phyloP scores from a whole-genome alignment of 2,888 invertebrate genomes.

The Dicyrtoma fusca region DNA sequence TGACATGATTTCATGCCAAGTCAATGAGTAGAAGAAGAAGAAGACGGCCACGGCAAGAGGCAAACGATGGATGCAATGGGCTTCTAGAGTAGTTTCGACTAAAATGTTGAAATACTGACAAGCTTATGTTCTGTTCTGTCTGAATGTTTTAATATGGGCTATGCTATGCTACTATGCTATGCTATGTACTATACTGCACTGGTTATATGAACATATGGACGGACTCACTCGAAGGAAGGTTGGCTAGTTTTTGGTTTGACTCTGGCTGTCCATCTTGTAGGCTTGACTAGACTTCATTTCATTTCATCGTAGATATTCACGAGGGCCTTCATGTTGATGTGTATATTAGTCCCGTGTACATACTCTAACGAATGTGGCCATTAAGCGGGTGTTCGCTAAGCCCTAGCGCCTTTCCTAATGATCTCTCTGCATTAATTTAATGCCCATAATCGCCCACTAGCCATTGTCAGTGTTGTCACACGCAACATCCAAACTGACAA shows the following conservation, averaged over 20 bases:
- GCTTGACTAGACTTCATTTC: too few species aligned
- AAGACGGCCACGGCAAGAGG: constrained; percentile 9
- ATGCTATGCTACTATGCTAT: neutral
- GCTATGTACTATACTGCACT: neutral
- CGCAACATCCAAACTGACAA: constrained; percentile 36
- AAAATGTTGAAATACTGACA: constrained; percentile 12
- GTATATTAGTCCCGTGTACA: constrained; percentile 32
- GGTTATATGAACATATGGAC: neutral
- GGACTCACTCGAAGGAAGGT: neutral
- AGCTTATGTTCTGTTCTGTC: constrained; percentile 4
- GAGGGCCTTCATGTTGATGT: constrained; percentile 25
- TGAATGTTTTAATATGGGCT: neutral
- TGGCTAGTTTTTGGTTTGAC: neutral
- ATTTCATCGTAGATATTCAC: constrained; percentile 13
- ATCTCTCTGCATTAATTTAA: constrained; percentile 50
- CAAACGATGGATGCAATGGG: constrained; percentile 1
- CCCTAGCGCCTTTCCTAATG: constrained; percentile 46
- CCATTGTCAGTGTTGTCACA: constrained; percentile 37
- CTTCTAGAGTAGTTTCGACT: neutral
- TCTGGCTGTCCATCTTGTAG: neutral
- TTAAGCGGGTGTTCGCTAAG: constrained; percentile 45
- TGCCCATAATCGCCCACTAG: constrained; percentile 47
- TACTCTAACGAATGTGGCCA: constrained; percentile 47
- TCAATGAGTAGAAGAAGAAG: constrained; percentile 23
- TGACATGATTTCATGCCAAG: constrained; percentile 34